Percentiles rank a stretch among this genome's conserved stretches.
Conservation (phyloP, 2,113 vertebrate genomes). For the Lophius piscatorius region DNA sequence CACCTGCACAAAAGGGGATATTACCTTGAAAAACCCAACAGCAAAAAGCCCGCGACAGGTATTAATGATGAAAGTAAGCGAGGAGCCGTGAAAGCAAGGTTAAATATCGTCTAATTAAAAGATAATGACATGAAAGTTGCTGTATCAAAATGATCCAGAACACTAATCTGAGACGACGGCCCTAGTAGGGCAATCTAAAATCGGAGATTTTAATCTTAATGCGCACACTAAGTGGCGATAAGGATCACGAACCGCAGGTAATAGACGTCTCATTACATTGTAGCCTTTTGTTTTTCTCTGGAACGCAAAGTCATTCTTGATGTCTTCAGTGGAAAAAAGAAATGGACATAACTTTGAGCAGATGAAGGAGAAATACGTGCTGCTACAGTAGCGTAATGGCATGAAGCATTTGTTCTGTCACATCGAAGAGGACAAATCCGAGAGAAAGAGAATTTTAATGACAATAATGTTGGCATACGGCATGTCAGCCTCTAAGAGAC, state of each 20-base stretch:
- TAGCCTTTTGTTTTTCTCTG: neutral
- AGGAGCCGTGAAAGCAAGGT: slow-evolving; percentile 47
- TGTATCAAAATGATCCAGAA: slow-evolving; percentile 17
- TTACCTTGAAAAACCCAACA: neutral
- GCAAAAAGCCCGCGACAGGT: slow-evolving; percentile 12
- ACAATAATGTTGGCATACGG: slow-evolving; percentile 24
- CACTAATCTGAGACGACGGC: slow-evolving; percentile 23
- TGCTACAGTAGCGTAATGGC: slow-evolving; percentile 3
- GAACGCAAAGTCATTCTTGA: slow-evolving; percentile 4
- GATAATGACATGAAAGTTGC: slow-evolving; percentile 41
- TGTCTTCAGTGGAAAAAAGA: neutral
- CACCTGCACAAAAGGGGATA: neutral
- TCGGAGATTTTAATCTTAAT: slow-evolving; percentile 38
- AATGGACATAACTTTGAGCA: slow-evolving; percentile 19
- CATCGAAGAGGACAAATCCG: neutral
- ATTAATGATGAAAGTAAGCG: slow-evolving; percentile 29
- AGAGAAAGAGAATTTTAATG: slow-evolving; percentile 1
- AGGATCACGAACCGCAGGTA: slow-evolving; percentile 1
- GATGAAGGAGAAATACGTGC: slow-evolving; percentile 17
- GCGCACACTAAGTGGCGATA: neutral
- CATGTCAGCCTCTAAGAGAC: slow-evolving; percentile 36
- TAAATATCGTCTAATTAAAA: slow-evolving; percentile 57
- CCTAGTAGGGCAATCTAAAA: neutral
- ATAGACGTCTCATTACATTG: neutral
- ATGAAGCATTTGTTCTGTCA: slow-evolving; percentile 30